These are phyloP conservation scores for Meriones psammophilus DNA, from an alignment of 2,797 vertebrate species.

Conservation along the genomic window DNA sequence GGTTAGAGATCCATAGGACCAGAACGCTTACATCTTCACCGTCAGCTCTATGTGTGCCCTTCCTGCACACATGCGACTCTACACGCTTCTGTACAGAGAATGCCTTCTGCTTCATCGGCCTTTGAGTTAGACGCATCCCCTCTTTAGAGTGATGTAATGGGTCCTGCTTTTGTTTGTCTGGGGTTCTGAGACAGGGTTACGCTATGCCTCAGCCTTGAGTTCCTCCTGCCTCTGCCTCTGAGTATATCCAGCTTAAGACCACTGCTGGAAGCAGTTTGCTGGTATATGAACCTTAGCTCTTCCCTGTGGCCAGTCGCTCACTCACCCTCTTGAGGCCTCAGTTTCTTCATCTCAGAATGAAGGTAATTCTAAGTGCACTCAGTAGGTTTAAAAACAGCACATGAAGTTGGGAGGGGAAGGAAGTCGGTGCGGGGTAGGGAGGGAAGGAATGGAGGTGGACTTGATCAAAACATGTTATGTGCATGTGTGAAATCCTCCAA, in stretches of 20 bases:
- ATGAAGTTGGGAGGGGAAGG: background rate
- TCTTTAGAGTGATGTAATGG: background rate
- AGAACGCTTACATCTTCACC: background rate
- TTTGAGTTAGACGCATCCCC: background rate
- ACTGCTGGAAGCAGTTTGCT: background rate
- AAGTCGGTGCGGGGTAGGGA: background rate
- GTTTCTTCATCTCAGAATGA: constrained; percentile 46
- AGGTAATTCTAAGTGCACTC: background rate
- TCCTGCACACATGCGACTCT: background rate
- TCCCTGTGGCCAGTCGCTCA: background rate
- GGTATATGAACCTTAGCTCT: background rate
- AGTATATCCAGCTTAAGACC: background rate
- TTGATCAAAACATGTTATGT: background rate
- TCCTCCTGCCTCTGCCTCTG: background rate
- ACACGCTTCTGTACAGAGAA: background rate
- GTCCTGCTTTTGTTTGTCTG: background rate
- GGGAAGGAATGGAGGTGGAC: background rate
- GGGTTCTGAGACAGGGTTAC: background rate
- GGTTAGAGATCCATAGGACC: background rate
- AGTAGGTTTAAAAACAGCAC: background rate
- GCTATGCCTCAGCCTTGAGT: background rate
- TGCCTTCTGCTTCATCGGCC: background rate
- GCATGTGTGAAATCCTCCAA: background rate
- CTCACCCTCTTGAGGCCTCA: background rate
- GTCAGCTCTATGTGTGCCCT: background rate